Evolutionary conservation across 2,113 vertebrate species (phyloP), one percentile per base, ranked within the genome.

Genomic region (Tupaia chinensis): DNA sequence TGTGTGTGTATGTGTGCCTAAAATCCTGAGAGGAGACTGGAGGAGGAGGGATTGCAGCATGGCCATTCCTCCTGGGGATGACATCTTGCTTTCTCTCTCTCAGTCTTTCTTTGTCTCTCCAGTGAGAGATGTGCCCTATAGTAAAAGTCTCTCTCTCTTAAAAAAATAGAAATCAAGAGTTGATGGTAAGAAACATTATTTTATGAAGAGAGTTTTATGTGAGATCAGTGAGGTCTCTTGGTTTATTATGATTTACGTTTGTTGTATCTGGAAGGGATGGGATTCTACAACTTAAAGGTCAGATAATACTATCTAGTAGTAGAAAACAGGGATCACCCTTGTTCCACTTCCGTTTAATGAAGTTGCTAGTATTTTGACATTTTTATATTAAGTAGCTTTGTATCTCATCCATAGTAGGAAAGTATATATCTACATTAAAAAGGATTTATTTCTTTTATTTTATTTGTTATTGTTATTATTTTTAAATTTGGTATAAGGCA

Each of bases 231-330:
- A n/a, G 77, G 58, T 85, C 27, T 16, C 29, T 84, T 90, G 58
- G 68, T 96, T 94, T 85, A 4, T 53, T 87, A 20, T 82, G 29
- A 29, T 74, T 93, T 54, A 85, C 6, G 63, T 13, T 73, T 92
- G 7, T 69, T 1, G 54, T 32, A 13, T 70, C 53, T 95, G 34
- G 27, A 82, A 93, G 29, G 29, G 4, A 73, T 44, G 3, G 63
- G 15, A 87, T 89, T 56, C 15, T 32, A n/a, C n/a, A 65, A 63
- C 15, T 81, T 87, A 76, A 9, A 56, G 5, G 56, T 63, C 25
- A 85, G 10, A 77, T 63, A 66, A 53, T 87, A 91, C 58, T 65
- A 83, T 34, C 74, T 84, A 79, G 16, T 76, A 2, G 8, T 78
- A 22, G 79, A 53, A 76, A 94, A 82, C 3, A 56, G 60, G 12